Evolutionary conservation across 1,140 invertebrate genomes (phyloP).

Genomic region (Manduca sexta): DNA sequence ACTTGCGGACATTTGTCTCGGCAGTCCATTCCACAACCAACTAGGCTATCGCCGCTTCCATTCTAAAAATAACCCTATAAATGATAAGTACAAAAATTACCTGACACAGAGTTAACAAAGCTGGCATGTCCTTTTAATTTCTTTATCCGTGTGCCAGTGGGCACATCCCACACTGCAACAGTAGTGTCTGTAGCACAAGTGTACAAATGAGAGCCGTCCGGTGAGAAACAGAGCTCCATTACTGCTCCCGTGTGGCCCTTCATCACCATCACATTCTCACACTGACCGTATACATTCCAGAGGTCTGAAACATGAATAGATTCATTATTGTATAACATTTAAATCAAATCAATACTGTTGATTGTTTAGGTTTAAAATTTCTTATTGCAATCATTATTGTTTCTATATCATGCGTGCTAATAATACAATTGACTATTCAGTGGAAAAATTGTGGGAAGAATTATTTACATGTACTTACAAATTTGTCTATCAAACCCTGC

Average conservation of each 20-base stretch:
- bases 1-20: too few relatives aligned
- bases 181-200: constrained; percentile 97
- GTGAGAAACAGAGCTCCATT: constrained; percentile 96
- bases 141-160: constrained; percentile 89
- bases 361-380: background rate
- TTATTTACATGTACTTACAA: constrained; percentile 87
- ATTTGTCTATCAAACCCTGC: constrained; percentile 98
- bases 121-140: constrained; percentile 93
- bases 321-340: background rate
- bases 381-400: background rate
- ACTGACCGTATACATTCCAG: constrained; percentile 99
- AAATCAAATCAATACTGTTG: too few relatives aligned
- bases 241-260: constrained; percentile 97
- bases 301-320: constrained; percentile 80
- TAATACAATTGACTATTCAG: background rate
- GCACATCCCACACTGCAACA: constrained; percentile 95
- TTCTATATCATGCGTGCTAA: background rate
- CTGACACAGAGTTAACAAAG: constrained; percentile 90
- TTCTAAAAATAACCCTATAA: constrained; percentile 9
- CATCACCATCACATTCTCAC: constrained; percentile 96
- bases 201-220: constrained; percentile 92
- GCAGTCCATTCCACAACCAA: too few relatives aligned
- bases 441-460: background rate
- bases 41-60: too few relatives aligned
- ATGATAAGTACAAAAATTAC: constrained; percentile 22